phyloP scores from a whole-genome alignment of 2,888 invertebrate species.

The Leptura quadrifasciata region DNA sequence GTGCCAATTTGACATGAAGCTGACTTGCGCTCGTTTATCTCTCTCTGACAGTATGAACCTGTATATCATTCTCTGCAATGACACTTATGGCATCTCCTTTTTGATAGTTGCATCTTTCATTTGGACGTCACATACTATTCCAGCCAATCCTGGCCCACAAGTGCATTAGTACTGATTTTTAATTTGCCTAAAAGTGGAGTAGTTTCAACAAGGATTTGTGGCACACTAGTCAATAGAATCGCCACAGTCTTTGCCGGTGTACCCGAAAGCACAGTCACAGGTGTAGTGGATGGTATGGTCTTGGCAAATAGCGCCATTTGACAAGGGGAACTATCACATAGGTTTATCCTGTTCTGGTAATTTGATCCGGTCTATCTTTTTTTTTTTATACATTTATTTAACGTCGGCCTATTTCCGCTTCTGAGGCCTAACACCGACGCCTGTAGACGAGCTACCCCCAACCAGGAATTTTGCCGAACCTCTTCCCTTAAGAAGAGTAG shows the following conservation, averaged over 20 bases:
- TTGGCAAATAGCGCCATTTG: constrained; percentile 93
- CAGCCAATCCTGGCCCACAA: constrained; percentile 94
- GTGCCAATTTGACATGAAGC: constrained; percentile 96
- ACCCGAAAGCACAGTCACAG: constrained; percentile 93
- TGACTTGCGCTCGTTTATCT: constrained; percentile 94
- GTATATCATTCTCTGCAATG: constrained; percentile 92
- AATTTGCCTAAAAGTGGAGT: constrained; percentile 89
- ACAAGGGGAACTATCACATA: constrained; percentile 95
- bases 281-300: constrained; percentile 90
- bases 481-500: too few relatives aligned
- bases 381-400: too few relatives aligned
- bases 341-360: constrained; percentile 94
- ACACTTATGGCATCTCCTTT: constrained; percentile 88
- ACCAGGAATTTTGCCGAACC: too few relatives aligned
- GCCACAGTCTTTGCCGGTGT: constrained; percentile 90
- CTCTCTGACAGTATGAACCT: constrained; percentile 94
- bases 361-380: constrained; percentile 93
- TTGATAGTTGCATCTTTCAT: constrained; percentile 90
- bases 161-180: constrained; percentile 90
- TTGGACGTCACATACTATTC: constrained; percentile 94
- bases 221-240: constrained; percentile 93
- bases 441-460: too few relatives aligned
- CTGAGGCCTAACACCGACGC: too few relatives aligned
- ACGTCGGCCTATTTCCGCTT: too few relatives aligned
- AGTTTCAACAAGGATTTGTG: constrained; percentile 90